These are phyloP conservation scores for Priocnemis perturbator DNA, from an alignment of 2,888 invertebrate genomes.

Conservation along the genomic window DNA sequence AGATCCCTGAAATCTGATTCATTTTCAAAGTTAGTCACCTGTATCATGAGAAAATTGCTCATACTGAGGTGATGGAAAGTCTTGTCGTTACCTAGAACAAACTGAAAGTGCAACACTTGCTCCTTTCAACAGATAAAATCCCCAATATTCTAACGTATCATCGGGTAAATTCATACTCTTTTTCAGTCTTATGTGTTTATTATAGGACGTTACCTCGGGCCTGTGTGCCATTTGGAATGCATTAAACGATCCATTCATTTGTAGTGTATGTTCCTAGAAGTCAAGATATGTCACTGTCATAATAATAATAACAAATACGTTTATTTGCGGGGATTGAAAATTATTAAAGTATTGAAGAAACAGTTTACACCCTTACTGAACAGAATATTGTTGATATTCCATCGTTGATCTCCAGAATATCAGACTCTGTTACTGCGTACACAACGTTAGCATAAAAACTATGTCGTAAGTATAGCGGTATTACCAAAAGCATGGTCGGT, in stretches of 20 bases:
- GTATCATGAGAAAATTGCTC: not conserved
- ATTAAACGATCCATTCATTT: slow-evolving; percentile 85
- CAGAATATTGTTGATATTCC: slow-evolving; percentile 91
- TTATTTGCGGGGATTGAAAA: too few species aligned
- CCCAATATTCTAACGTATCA: slow-evolving; percentile 92
- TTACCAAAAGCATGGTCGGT: slow-evolving; percentile 84
- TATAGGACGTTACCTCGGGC: slow-evolving; percentile 82
- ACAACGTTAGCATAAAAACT: slow-evolving; percentile 86
- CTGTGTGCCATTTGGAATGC: slow-evolving; percentile 85
- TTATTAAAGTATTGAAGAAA: not conserved
- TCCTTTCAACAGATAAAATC: slow-evolving; percentile 88
- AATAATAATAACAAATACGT: slow-evolving; percentile 5
- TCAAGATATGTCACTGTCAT: slow-evolving; percentile 5
- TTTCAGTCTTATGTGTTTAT: slow-evolving; percentile 85
- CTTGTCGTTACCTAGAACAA: slow-evolving; percentile 81
- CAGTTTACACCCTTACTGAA: slow-evolving; percentile 68
- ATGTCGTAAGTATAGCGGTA: slow-evolving; percentile 87
- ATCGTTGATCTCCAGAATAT: slow-evolving; percentile 88
- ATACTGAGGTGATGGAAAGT: not conserved
- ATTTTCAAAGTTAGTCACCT: not conserved
- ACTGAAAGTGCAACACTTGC: slow-evolving; percentile 86
- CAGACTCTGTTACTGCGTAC: slow-evolving; percentile 89
- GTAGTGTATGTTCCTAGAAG: slow-evolving; percentile 82
- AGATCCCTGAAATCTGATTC: slow-evolving; percentile 80
- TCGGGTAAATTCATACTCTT: slow-evolving; percentile 90